Base-by-base conservation (phyloP, 2,888 invertebrate genomes). In the Magallana nippona region DNA sequence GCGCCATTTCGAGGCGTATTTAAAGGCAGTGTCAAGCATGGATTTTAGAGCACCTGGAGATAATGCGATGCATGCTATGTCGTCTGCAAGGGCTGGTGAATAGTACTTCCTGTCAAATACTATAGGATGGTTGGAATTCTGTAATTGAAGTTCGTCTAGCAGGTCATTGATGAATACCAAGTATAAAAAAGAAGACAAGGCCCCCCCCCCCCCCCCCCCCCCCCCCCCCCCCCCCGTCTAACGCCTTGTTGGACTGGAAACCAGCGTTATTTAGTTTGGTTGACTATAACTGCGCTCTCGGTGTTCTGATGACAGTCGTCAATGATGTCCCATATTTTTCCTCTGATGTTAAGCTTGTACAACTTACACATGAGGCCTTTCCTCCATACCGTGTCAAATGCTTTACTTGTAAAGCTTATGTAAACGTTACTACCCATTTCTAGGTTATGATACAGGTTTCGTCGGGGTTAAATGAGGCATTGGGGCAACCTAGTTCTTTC, bases 401-500 rank as follows among this genome's bases (percentile, higher is more conserved):
- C 84, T 63, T 62, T 84, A 15, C 63, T 44, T 11, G 78, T 78
- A 56, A 82, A 84, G 19, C 58, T 32, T 17, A 82, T 77, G 62
- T 82, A 78, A 17, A 78, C 60, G 19, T 81, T 81, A 58, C 82
- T 44, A n/a, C 63, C 77, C n/a, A 77, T 17, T 78, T 84, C 84
- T n/a, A 84, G 19, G 44, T 84, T 84, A 17, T 84, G 79, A 27
- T 58, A 55, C 11, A 84, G 10, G 82, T 82, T 82, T 84, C 84
- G 1, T 55, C 17, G 78, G 17, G 55, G n/a, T 78, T 44, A 44
- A 32, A 32, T 32, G 32, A 32, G 32, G 32, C 32, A 32, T 1
- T 32, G 3, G 3, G 32, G 32, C 32, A 78, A 55, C 78, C 78
- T 78, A 78, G 19, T 19, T 78, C 55, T 78, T 78, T 78, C 44